Base-by-base conservation (phyloP, 1,140 invertebrate species). In the Caenorhabditis elegans region DNA sequence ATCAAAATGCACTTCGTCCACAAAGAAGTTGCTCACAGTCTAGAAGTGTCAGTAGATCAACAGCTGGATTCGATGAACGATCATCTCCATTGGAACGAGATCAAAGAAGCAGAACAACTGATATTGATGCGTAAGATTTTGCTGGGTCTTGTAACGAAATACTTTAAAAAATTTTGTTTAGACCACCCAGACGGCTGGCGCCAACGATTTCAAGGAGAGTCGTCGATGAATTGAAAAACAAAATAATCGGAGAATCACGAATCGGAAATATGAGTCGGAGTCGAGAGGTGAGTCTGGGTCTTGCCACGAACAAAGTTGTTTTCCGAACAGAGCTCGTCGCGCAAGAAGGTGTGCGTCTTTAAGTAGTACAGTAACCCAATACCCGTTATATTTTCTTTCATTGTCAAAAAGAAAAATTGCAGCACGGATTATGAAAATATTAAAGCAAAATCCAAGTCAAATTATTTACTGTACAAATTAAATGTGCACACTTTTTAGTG, bases 181-280 rank as follows among this genome's bases (percentile, higher is more conserved):
- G 76, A 34, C 17, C 46, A 13, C 76, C 76, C 6, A 24, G 46
- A 28, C 13, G 46, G 11, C 76, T 19, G 17, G 80, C 65, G 17
- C 46, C 34, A 34, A 53, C 31, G 51, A 81, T 81, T 19, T 36
- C 80, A 1, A 51, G 39, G 17, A 31, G 81, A 17, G 81, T 78
- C 19, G 76, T 77, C 28, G 81, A 82, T 34, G 76, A 78, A 49
- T 49, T 78, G 75, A 82, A 78, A 70, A 65, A 78, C 22, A 26
- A 55, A 78, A 43, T 78, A 28, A 81, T 36, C 19, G 65, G 49
- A 53, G 47, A 39, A 70, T 65, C 43, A 3, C 24, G 76, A 28
- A 10, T 49, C 3, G 48, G 28, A 19, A 51, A 80, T 34, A 24
- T 36, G n/a, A 34, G 24, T 3, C 43, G 79, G 24, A 55, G 36